Percentiles rank a stretch among this genome's conserved stretches.
phyloP scores from a whole-genome alignment of 1,140 invertebrate species.

The Aphelinus atriplicis region DNA sequence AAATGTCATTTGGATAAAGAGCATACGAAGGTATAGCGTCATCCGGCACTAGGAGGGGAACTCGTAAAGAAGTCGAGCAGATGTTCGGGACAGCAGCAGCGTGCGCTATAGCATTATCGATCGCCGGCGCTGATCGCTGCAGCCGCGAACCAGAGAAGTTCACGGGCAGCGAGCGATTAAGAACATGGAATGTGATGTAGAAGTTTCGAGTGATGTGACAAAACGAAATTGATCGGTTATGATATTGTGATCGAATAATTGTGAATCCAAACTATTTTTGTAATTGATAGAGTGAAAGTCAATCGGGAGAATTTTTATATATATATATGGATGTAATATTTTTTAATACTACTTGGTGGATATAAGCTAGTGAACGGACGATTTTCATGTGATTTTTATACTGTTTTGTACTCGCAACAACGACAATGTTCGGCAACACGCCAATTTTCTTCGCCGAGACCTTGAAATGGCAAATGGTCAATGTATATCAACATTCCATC shows the following conservation, averaged over 20 bases:
- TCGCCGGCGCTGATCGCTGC: slow-evolving; percentile 29
- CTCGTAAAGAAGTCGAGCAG: slow-evolving; percentile 16
- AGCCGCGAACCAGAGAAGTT: slow-evolving; percentile 17
- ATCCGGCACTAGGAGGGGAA: slow-evolving; percentile 14
- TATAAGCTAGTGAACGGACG: not conserved
- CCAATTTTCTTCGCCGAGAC: slow-evolving; percentile 58
- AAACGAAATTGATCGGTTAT: too few relatives aligned
- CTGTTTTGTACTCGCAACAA: slow-evolving; percentile 11
- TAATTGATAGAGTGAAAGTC: too few relatives aligned
- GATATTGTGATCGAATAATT: too few relatives aligned
- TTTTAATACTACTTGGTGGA: not conserved
- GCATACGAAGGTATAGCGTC: slow-evolving; percentile 4
- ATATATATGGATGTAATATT: not conserved
- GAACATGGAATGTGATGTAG: slow-evolving; percentile 50
- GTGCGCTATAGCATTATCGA: slow-evolving; percentile 27
- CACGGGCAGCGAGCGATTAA: slow-evolving; percentile 16
- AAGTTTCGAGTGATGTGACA: slow-evolving; percentile 24
- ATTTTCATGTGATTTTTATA: too few relatives aligned
- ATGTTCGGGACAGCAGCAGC: slow-evolving; percentile 18
- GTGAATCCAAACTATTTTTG: too few relatives aligned
- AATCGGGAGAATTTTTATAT: not conserved
- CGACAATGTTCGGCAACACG: slow-evolving; percentile 50
- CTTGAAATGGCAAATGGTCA: slow-evolving; percentile 63
- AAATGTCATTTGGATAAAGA: slow-evolving; percentile 20
- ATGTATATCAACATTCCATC: slow-evolving; percentile 58